These are phyloP conservation scores for Trichogramma pretiosum DNA, from an alignment of 1,140 invertebrate genomes.

Conservation along the genomic window DNA sequence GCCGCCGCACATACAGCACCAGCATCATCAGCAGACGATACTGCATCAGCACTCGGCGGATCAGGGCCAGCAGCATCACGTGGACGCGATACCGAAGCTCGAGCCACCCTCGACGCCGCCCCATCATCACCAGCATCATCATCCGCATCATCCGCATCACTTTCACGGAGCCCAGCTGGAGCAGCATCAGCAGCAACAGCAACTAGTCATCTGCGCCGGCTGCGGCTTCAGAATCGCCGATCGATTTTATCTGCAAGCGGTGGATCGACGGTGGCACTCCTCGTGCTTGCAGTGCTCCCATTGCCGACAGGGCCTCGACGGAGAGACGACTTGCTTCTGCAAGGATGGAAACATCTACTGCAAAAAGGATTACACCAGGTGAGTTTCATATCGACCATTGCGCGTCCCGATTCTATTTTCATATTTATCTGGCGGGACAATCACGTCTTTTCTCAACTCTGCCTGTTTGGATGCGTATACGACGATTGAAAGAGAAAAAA, in stretches of 20 bases:
- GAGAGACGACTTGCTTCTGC: constrained; percentile 87
- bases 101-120: constrained; percentile 48
- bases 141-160: constrained; percentile 29
- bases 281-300: constrained; percentile 85
- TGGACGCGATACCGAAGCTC: constrained; percentile 47
- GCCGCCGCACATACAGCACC: constrained; percentile 32
- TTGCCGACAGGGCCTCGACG: constrained; percentile 80
- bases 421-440: too few relatives aligned
- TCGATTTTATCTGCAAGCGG: constrained; percentile 84
- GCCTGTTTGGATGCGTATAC: too few relatives aligned
- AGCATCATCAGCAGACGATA: constrained; percentile 21
- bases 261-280: constrained; percentile 88
- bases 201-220: constrained; percentile 71
- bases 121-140: constrained; percentile 30
- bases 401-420: too few relatives aligned
- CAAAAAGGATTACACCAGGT: constrained; percentile 97
- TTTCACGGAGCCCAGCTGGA: constrained; percentile 56
- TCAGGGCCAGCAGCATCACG: constrained; percentile 24
- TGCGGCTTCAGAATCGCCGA: constrained; percentile 77
- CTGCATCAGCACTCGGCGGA: constrained; percentile 32
- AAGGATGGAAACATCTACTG: constrained; percentile 92
- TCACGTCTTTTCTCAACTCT: too few relatives aligned
- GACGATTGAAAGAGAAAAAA: too few relatives aligned
- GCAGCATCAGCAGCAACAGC: constrained; percentile 29
- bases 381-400: constrained; percentile 37